Percentiles rank a stretch among this genome's conserved stretches.
Conservation (phyloP, 2,888 invertebrate genomes). For the Nemurella pictetii region DNA sequence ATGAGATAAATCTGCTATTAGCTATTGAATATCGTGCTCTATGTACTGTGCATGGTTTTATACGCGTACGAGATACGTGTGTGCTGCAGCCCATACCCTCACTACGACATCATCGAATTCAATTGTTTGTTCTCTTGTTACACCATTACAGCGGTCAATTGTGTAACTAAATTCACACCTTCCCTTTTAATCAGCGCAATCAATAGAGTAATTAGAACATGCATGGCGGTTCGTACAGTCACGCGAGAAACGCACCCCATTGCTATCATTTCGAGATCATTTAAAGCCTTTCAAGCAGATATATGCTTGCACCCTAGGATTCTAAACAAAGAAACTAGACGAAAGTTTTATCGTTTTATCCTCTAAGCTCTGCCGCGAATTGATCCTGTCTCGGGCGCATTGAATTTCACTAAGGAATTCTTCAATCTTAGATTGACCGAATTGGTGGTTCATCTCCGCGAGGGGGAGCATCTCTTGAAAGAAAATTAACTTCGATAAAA, state of each 20-base stretch:
- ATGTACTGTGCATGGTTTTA: not conserved
- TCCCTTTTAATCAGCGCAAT: not conserved
- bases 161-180: not conserved
- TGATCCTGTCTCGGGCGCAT: no score
- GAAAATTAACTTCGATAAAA: no score
- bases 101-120: not conserved
- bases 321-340: no score
- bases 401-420: no score
- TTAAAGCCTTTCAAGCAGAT: no score
- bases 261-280: not conserved
- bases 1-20: not conserved
- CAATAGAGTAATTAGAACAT: not conserved
- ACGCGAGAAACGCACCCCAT: not conserved
- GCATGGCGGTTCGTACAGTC: not conserved
- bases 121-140: not conserved
- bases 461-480: no score
- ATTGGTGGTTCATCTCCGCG: no score
- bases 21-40: not conserved
- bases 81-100: not conserved
- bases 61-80: not conserved
- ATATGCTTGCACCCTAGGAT: no score
- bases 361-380: no score
- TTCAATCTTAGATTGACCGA: no score
- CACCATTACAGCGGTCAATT: not conserved
- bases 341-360: no score